A percentile compares a stretch with the other conserved stretches of the same genome.
These are phyloP conservation scores for Plebejus argus DNA, from an alignment of 2,888 invertebrate genomes.

Conservation along the genomic window DNA sequence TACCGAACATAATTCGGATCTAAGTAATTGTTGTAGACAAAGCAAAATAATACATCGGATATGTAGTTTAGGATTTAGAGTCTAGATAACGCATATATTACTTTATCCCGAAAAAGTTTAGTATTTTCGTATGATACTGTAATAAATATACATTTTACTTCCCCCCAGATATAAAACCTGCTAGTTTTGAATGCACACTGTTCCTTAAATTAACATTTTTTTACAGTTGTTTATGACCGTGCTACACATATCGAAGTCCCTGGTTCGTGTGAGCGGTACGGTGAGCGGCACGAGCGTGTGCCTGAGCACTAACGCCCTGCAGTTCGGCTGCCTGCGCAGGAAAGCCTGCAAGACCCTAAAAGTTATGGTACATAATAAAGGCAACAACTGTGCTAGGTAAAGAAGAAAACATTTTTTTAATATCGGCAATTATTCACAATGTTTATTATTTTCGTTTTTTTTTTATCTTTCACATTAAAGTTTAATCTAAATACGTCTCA, in stretches of 20 bases:
- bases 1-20: no score
- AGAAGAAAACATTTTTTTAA: background rate
- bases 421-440: background rate
- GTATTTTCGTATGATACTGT: no score
- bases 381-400: constrained; percentile 71
- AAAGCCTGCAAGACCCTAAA: constrained; percentile 68
- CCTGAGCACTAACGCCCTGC: constrained; percentile 68
- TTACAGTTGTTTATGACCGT: constrained; percentile 71
- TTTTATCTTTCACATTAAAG: no score
- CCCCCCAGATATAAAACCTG: background rate
- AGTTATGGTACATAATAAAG: constrained; percentile 70
- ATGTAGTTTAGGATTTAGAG: no score
- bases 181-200: background rate
- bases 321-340: constrained; percentile 71
- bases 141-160: no score
- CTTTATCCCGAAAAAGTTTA: no score
- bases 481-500: no score
- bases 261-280: constrained; percentile 66
- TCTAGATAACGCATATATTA: no score
- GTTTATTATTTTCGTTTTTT: background rate
- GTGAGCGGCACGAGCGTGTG: constrained; percentile 69
- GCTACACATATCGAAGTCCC: constrained; percentile 60
- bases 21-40: no score
- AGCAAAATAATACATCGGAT: no score
- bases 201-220: constrained; percentile 28